Base-by-base conservation (phyloP, 2,888 invertebrate species). In the Desoria tigrina region DNA sequence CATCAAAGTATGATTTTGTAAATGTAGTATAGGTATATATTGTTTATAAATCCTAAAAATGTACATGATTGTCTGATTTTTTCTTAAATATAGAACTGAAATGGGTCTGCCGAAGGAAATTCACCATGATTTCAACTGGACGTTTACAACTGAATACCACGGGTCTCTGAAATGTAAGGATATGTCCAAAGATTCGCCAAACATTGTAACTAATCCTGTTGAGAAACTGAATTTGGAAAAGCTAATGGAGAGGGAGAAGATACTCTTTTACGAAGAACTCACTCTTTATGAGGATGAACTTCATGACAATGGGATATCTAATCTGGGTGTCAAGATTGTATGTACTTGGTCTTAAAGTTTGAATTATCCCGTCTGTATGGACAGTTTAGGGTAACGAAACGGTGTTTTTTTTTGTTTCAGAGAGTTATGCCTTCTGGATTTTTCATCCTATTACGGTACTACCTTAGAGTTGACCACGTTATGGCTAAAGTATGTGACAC, bases 261-360 rank as follows among this genome's bases (percentile, higher is more conserved):
- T 99, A 63, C 80, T 93, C 2, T 98, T 97, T 80, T 98, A 93
- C 81, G 90, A 93, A 76, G 95, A 98, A 79, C 82, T 98, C 37
- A 89, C 92, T 63, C 82, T 99, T 42, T 99, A 91, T 83, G 99
- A 99, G 83, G 99, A 99, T 83, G 99, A 99, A 81, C 82, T 99
- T 54, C 97, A 97, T 79, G 99, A 99, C 82, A 93, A 99, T 84
- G 99, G 99, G 18, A 89, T 92, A 62, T 92, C 98, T 1, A 88
- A 90, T 59, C 85, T 89, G 76, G 90, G 89, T 71, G 92, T 94
- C 0, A 95, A 97, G 88, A 91, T 99, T 83, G 95, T 95, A 84
- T 87, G 87, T 84, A 39, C n/a, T n/a, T n/a, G n/a, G n/a, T n/a
- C n/a, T n/a, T n/a, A n/a, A n/a, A 32, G 32, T 32, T 32, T 45